Percentiles rank a stretch among this genome's conserved stretches.
Evolutionary conservation across 2,888 invertebrate genomes (phyloP).

Genomic region (Leptinotarsa rubiginosa): DNA sequence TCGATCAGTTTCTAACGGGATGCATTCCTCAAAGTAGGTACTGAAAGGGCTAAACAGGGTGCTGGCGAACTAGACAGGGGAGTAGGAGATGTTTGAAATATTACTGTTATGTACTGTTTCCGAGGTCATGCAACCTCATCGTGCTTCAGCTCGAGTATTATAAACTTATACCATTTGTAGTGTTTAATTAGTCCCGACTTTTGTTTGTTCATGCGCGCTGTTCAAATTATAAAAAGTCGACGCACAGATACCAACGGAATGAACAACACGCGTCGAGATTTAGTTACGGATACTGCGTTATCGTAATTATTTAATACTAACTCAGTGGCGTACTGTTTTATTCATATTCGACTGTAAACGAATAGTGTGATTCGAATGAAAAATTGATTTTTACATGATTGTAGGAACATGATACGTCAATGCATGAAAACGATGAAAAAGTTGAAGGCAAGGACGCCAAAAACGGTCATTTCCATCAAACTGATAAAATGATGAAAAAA

Average conservation of each 20-base stretch:
- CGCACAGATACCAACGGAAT: slow-evolving; percentile 4
- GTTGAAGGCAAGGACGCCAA: too few relatives aligned
- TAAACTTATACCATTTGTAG: not conserved
- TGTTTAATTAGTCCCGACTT: not conserved
- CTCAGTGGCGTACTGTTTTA: not conserved
- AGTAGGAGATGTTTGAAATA: not conserved
- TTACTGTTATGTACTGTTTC: not conserved
- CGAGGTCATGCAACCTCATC: slow-evolving; percentile 1
- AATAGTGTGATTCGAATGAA: too few relatives aligned
- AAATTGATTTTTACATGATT: too few relatives aligned
- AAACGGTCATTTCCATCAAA: too few relatives aligned
- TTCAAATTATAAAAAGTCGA: slow-evolving; percentile 2
- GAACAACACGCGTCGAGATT: slow-evolving; percentile 26
- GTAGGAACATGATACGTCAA: too few relatives aligned
- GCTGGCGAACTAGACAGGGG: not conserved
- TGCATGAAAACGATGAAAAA: too few relatives aligned
- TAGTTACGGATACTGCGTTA: slow-evolving; percentile 9
- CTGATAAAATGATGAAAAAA: too few relatives aligned
- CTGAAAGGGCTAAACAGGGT: too few relatives aligned
- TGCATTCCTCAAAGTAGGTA: not conserved
- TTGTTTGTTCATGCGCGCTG: slow-evolving; percentile 42
- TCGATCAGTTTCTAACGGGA: slow-evolving; percentile 28
- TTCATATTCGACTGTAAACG: too few relatives aligned
- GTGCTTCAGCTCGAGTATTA: not conserved
- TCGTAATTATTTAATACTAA: not conserved